phyloP scores from a whole-genome alignment of 2,888 invertebrate species.

The Campoplex capitator region DNA sequence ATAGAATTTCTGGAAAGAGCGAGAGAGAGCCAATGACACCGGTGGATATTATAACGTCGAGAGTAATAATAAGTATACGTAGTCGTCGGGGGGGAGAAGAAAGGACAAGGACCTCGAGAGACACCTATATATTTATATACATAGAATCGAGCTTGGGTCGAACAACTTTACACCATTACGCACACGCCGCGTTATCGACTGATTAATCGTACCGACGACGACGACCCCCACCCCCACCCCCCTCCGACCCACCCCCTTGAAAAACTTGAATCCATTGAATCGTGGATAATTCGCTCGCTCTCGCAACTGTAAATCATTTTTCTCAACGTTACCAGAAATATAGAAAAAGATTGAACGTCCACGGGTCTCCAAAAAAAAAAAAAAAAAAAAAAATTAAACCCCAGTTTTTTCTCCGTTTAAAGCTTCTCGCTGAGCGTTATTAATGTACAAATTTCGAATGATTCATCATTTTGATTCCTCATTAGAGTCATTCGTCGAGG shows the following conservation, averaged over 20 bases:
- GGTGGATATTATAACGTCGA: constrained; percentile 4
- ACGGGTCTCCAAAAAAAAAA: background rate
- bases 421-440: background rate
- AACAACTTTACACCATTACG: constrained; percentile 63
- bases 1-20: background rate
- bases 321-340: constrained; percentile 23
- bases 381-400: background rate
- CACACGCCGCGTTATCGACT: constrained; percentile 65
- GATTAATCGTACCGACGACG: constrained; percentile 60
- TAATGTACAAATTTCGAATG: background rate
- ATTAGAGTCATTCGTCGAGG: background rate
- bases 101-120: constrained; percentile 49
- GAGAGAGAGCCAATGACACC: constrained; percentile 8
- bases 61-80: constrained; percentile 42
- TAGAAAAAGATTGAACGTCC: constrained; percentile 21
- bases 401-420: background rate
- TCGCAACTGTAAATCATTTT: constrained; percentile 51
- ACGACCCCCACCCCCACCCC: constrained; percentile 1
- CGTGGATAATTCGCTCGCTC: constrained; percentile 56
- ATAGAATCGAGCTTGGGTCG: constrained; percentile 22
- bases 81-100: constrained; percentile 14
- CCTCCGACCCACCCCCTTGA: background rate
- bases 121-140: background rate
- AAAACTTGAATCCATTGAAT: constrained; percentile 62
- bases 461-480: background rate